phyloP scores from a whole-genome alignment of 1,140 invertebrate species.

The Kradibia gibbosae region DNA sequence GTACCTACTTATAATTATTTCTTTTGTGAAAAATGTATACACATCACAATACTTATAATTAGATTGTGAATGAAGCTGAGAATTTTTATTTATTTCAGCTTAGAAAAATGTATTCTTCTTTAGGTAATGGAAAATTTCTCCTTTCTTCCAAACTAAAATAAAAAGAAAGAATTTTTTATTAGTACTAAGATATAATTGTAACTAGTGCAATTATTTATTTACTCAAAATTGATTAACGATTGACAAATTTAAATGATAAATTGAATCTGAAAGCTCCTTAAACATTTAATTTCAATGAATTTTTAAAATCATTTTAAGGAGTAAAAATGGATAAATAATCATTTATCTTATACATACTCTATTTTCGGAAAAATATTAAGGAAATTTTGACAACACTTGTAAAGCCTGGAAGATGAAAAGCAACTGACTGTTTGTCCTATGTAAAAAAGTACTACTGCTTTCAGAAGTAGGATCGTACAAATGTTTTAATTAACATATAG shows the following conservation, averaged over 20 bases:
- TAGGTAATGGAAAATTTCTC: conserved; percentile 31
- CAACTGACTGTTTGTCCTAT: neutral
- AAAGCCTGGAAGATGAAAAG: conserved; percentile 27
- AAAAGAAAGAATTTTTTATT: conserved; percentile 33
- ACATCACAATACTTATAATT: conserved; percentile 26
- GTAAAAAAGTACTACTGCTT: neutral
- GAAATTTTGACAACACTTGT: conserved; percentile 34
- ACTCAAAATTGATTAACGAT: neutral
- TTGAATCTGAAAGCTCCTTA: neutral
- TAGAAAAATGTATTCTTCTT: conserved; percentile 36
- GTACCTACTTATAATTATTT: conserved; percentile 35
- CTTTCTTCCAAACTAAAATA: conserved; percentile 45
- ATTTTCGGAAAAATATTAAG: conserved; percentile 38
- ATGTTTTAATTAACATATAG: conserved; percentile 9
- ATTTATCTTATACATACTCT: conserved; percentile 42
- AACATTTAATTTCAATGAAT: neutral
- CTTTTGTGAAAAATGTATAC: conserved; percentile 30
- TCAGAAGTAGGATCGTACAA: conserved; percentile 25
- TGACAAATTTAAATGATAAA: conserved; percentile 24
- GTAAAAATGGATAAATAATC: conserved; percentile 22
- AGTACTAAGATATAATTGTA: neutral
- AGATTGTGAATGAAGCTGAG: conserved; percentile 17
- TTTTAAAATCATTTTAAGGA: conserved; percentile 21
- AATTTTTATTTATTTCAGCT: conserved; percentile 15
- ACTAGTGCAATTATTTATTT: neutral